Conservation (phyloP, 2,113 vertebrate species). For the Pseudorectes ferrugineus region DNA sequence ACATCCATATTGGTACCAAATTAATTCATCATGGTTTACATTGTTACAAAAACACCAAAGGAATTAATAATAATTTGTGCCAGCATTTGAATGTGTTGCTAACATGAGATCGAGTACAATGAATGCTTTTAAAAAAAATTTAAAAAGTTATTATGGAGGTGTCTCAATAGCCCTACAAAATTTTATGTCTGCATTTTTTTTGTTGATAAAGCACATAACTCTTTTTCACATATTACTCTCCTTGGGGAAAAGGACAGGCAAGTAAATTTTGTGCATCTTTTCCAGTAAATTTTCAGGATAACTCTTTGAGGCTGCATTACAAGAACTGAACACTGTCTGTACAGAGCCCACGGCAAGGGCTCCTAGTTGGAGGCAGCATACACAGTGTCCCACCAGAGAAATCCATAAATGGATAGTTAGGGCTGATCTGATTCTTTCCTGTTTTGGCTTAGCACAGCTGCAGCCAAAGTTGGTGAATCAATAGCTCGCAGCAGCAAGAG, state of each 20-base stretch:
- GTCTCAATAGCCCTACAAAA: neutral
- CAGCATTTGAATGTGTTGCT: conserved; percentile 28
- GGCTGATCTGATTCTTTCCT: neutral
- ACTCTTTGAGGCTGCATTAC: neutral
- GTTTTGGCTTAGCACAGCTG: neutral
- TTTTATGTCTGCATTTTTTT: neutral
- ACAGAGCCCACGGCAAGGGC: neutral
- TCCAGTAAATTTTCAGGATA: neutral
- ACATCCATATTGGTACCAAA: conserved; percentile 57
- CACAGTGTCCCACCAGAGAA: neutral
- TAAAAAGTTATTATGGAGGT: neutral
- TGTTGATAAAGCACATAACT: neutral
- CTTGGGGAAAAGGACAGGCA: neutral
- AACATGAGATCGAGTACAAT: neutral
- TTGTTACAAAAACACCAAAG: conserved; percentile 27
- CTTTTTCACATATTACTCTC: neutral
- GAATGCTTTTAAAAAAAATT: neutral
- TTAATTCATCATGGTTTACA: conserved; percentile 59
- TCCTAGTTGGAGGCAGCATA: neutral
- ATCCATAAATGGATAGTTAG: neutral
- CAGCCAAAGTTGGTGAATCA: neutral
- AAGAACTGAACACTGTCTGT: neutral
- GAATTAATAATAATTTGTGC: conserved; percentile 53
- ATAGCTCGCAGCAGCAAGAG: neutral
- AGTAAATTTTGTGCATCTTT: neutral